Evolutionary conservation across 2,888 invertebrate genomes (phyloP).

Genomic region (Xylota segnis): DNA sequence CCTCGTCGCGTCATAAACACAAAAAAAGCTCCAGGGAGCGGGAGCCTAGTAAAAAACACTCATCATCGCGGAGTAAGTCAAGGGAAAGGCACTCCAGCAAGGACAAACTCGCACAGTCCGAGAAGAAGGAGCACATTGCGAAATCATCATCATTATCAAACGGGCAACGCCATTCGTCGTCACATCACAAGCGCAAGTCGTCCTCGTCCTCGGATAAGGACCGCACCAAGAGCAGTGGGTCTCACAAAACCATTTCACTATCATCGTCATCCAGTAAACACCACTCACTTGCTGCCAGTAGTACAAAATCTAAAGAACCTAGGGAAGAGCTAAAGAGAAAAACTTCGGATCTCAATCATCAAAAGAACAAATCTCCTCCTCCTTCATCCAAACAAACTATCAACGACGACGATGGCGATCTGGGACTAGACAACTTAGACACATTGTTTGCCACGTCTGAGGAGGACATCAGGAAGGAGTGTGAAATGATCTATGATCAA

Average conservation of each 20-base stretch:
- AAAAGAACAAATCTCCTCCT: conserved; percentile 47
- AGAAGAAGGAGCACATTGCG: conserved; percentile 43
- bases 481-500: conserved; percentile 94
- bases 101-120: conserved; percentile 26
- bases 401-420: conserved; percentile 82
- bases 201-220: conserved; percentile 57
- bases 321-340: conserved; percentile 2
- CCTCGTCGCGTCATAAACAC: conserved; percentile 59
- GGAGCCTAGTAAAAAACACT: conserved; percentile 20
- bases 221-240: conserved; percentile 47
- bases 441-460: conserved; percentile 85
- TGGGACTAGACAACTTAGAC: conserved; percentile 83
- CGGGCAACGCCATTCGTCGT: conserved; percentile 59
- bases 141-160: conserved; percentile 53
- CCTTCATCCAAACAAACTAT: conserved; percentile 62
- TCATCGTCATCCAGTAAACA: conserved; percentile 34
- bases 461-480: conserved; percentile 91
- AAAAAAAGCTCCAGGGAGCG: conserved; percentile 62
- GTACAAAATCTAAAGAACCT: conserved; percentile 27
- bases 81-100: conserved; percentile 47
- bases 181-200: conserved; percentile 75
- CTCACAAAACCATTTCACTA: conserved; percentile 73
- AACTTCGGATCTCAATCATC: conserved; percentile 5
- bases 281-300: conserved; percentile 36
- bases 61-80: conserved; percentile 25